Evolutionary conservation across 2,888 invertebrate species (phyloP), one percentile per base, ranked within the genome.

Genomic region (Thyatira batis): DNA sequence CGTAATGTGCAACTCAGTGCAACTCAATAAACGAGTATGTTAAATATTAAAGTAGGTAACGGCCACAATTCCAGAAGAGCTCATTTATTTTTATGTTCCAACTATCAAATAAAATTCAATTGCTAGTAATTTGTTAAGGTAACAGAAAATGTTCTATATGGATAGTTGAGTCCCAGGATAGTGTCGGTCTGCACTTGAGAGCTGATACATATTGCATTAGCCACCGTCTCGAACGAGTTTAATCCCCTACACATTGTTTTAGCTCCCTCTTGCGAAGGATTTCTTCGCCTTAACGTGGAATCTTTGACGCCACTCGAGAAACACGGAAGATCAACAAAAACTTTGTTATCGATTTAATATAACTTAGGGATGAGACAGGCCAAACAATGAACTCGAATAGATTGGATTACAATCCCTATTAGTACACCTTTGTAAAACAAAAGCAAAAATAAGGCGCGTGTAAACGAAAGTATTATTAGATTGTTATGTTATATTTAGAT

Each of bases 121-220:
- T 13, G 13, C 46, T 46, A n/a, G 45, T 45, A 17, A 39, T 27
- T 48, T 27, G 27, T 27, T 48, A 27, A 48, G 11, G 27, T 13
- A 27, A 27, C 48, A 48, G 13, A 48, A 20, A 27, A 27, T 27
- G 21, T 23, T 21, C 13, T 23, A 8, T 45, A 27, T 6, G 17
- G 17, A 39, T 28, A 17, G 48, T 21, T 17, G 10, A 23, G 48
- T 50, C 13, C 21, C 33, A 9, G 21, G 11, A 39, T 43, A 23
- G 17, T 60, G 54, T 60, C 60, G 71, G 62, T 65, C 57, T 62
- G 58, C 64, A 53, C 64, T 71, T 65, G 69, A 69, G 70, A 78
- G 69, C 78, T 82, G 73, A 84, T 85, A 84, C 82, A 86, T 85
- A 85, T 84, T 86, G 78, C 83, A 86, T 85, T 79, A 84, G 79